Evolutionary conservation across 1,140 invertebrate genomes (phyloP), one percentile per base, ranked within the genome.

Genomic region (Samia ricini): DNA sequence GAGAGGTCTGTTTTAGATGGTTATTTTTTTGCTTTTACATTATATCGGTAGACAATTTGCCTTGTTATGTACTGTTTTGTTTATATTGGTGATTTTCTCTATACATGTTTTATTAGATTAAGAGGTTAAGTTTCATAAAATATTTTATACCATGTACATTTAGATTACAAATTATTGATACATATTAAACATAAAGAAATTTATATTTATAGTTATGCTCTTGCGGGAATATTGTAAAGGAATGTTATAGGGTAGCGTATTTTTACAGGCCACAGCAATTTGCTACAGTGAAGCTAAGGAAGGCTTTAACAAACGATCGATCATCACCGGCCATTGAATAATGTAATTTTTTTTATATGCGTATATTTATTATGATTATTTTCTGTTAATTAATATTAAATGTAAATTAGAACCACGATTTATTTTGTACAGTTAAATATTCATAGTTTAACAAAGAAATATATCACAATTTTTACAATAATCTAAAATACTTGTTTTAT

Each of bases 241-340:
- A 42, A 42, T 42, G 33, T 42, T 42, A 42, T 42, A 42, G 33
- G 33, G n/a, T 42, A 42, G 33, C n/a, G 33, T 42, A 42, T 42
- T 42, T 42, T 56, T 56, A 80, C 93, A 96, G 95, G 91, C 93
- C 93, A 71, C 96, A 95, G 79, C 94, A 95, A 81, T 96, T 96
- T 82, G 95, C 95, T 51, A 96, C 95, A 58, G 95, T 97, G 75
- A 97, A 96, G 91, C 93, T 96, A 76, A 93, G 95, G 77, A 97
- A 97, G 92, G 95, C 95, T 63, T 94, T 95, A 90, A 96, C 95
- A 81, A 96, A 96, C 85, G 95, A 97, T 89, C 93, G 95, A 72
- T 96, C 95, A 56, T 95, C 95, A 70, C 95, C 96, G 52, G 91
- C 94, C 80, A 94, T 95, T 75, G 92, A 93, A 79, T 90, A 90